phyloP scores from a whole-genome alignment of 2,113 vertebrate species.

The Tringa solitaria region DNA sequence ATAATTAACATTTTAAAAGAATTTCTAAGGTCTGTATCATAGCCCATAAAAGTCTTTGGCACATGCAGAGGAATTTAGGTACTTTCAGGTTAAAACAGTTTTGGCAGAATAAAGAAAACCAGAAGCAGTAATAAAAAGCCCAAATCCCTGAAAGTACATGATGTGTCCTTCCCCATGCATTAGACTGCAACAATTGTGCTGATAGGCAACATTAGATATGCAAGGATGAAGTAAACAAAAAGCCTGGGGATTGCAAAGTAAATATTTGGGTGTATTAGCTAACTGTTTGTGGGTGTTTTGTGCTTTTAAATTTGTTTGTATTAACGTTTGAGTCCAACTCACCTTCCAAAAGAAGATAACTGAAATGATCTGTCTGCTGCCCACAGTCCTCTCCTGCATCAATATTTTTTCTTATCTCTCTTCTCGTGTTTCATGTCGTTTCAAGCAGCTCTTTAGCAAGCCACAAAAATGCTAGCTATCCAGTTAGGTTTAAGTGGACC shows the following conservation, averaged over 20 bases:
- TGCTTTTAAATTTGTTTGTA: neutral
- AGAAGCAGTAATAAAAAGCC: neutral
- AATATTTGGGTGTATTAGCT: conserved; percentile 43
- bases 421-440: conserved; percentile 24
- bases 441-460: conserved; percentile 39
- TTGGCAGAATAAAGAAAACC: neutral
- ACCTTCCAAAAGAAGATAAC: conserved; percentile 31
- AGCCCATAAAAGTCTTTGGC: neutral
- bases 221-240: neutral
- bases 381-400: conserved; percentile 1
- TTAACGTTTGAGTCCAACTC: neutral
- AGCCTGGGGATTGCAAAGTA: neutral
- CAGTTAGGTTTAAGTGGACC: conserved; percentile 8
- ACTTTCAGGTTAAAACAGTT: neutral
- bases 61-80: neutral
- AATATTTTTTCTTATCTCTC: conserved; percentile 50
- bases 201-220: neutral
- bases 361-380: conserved; percentile 9
- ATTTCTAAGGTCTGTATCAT: neutral
- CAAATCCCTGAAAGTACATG: neutral
- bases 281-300: neutral
- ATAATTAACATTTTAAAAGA: neutral
- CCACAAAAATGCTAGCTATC: conserved; percentile 59
- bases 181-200: neutral
- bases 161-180: neutral